Evolutionary conservation across 37 sponge, comb jelly and placozoan species (phyloP), one percentile per base, ranked within the genome.

Genomic region (Amphimedon queenslandica): DNA sequence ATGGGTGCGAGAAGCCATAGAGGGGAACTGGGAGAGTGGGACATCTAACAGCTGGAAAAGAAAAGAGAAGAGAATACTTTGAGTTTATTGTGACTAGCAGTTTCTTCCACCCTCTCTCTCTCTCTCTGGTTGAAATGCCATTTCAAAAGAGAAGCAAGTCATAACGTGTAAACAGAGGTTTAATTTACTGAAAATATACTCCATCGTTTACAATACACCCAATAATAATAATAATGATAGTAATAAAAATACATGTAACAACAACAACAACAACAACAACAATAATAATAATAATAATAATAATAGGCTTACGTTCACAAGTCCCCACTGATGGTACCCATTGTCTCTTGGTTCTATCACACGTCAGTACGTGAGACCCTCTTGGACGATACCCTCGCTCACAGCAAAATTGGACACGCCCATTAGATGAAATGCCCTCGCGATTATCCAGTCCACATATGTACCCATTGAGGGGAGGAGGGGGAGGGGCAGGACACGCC

Each of bases 391-490:
- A 69, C 18, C 70, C 70, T 40, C 40, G 16, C 41, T 38, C 43
- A 38, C 70, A 69, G 42, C 70, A 69, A 37, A 69, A 37, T 6
- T 69, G 42, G 18, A 69, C 70, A 24, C 37, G 37, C 36, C 66
- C 66, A 35, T 3, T 30, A 69, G 42, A 24, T 4, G 66, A 3
- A 30, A 40, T 28, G 42, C 40, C 4, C 13, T 47, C 53, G n/a
- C n/a, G n/a, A n/a, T n/a, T n/a, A n/a, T n/a, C n/a, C 21, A 24
- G 42, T 6, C 41, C 28, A 40, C 70, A 69, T 29, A 69, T 20
- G 70, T 69, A 69, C 16, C 70, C 70, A 40, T 69, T 69, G 42
- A 40, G 10, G 23, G 70, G 70, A 2, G 70, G 70, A 3, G 37
- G 42, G 43, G 70, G 70, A 36, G 38, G 70, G 2, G 42, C 11